Base-by-base conservation (phyloP, 2,888 invertebrate species). In the Conchocele bisecta region DNA sequence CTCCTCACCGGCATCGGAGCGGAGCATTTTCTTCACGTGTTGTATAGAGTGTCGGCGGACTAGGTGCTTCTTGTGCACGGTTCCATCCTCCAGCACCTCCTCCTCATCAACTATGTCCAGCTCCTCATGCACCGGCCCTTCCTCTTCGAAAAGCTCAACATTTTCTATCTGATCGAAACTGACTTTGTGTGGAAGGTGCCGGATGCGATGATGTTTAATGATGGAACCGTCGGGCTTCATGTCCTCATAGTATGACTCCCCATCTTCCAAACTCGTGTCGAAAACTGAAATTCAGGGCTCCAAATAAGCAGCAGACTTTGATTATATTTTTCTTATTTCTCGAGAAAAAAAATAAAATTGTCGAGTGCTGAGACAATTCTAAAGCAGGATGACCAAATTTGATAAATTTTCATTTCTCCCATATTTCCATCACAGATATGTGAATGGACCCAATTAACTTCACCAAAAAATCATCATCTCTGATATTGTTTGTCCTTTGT, bases 11-110 rank as follows among this genome's bases (percentile, higher is more conserved):
- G 71, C 60, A 53, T 82, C 79, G 6, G 83, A 83, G 33, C 68
- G 74, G 6, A 84, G 44, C 50, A 76, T 73, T 53, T 76, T 82
- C 9, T 70, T 67, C 9, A 86, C 41, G 61, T 86, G 83, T 56
- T 81, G 81, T 2, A 86, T 31, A 9, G 85, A 83, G 50, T 87
- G 86, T 22, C 75, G 72, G 13, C 77, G 64, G 6, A 84, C 82
- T 48, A 50, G 71, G 29, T 84, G 85, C 9, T 57, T 74, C 41
- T 74, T 79, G 66, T 88, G 86, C 7, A 87, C 71, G 3, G 88
- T 88, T 3, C 88, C 88, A 75, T 88, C 88, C 7, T 85, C 83
- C 28, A 88, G 65, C 26, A 87, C 57, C 68, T 88, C 85, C 58
- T 86, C 83, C 11, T 82, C 72, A 39, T 87, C 86, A 51, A 85